Evolutionary conservation across 2,113 vertebrate species (phyloP).

Genomic region (Eulemur macaco): DNA sequence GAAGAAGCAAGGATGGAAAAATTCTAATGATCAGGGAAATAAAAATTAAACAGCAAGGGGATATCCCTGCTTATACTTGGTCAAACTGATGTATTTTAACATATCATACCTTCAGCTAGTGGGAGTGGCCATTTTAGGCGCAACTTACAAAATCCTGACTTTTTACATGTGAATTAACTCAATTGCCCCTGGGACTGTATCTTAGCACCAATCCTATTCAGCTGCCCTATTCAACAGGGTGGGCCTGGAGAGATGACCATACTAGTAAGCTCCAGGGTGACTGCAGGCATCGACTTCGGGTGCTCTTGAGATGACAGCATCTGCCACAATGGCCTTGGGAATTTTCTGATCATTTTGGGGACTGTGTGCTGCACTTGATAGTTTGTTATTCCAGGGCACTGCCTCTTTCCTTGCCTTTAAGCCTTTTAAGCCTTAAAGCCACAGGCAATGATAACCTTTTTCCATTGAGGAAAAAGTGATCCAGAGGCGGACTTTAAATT

Average conservation of each 20-base stretch:
- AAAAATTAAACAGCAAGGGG: background rate
- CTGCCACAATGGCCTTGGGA: background rate
- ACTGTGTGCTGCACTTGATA: background rate
- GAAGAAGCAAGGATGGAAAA: conserved; percentile 8
- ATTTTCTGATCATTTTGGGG: background rate
- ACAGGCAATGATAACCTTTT: conserved; percentile 11
- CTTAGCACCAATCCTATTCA: no score
- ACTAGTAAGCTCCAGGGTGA: background rate
- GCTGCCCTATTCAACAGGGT: background rate
- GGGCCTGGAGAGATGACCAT: background rate
- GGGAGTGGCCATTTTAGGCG: background rate
- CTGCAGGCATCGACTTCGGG: background rate
- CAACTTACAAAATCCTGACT: background rate
- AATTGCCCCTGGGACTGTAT: background rate
- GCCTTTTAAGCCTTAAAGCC: conserved; percentile 3
- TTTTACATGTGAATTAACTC: background rate
- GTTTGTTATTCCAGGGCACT: background rate
- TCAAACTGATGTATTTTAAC: background rate
- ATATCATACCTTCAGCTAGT: background rate
- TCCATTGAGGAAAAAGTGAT: background rate
- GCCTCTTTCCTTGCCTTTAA: background rate
- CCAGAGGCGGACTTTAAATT: background rate
- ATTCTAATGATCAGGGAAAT: conserved; percentile 8
- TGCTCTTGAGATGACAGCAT: background rate
- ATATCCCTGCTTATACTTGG: background rate